Base-by-base conservation (phyloP, 2,113 vertebrate species). In the Sisor rabdophorus region DNA sequence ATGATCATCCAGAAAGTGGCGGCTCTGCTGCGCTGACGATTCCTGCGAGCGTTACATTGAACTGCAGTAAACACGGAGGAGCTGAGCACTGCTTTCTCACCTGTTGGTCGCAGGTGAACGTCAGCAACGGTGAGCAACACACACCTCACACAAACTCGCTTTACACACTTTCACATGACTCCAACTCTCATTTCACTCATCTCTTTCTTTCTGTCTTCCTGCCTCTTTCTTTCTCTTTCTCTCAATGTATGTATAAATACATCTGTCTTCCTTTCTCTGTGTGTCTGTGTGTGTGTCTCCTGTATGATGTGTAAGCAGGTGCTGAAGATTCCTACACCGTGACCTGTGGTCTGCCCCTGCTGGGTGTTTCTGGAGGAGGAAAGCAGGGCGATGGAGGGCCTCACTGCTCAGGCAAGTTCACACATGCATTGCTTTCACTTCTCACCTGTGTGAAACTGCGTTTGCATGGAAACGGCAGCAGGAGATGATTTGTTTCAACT, bases 81-180 rank as follows among this genome's bases (percentile, higher is more conserved):
- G 93, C 89, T 11, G 95, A 98, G 78, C 93, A 88, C 82, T 99
- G 97, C 88, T 94, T 94, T 87, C 89, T 99, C 84, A 95, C 90
- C 83, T 98, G 96, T 86, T 93, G 90, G 85, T 94, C 95, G 0
- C 94, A 94, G 89, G 90, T 94, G 86, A 93, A 92, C 74, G 90
- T 97, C 63, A 93, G 89, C 84, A 93, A 93, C 84, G 96, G 96
- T 99, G 90, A 96, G 96, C 93, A 48, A 11, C 48, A 24, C 0
- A 19, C 44, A 36, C 32, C 32, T 36, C 32, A 36, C 32, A 36
- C 32, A 36, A 11, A 16, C 15, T 30, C 26, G 1, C 16, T 30
- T 52, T 3, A 52, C 65, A 30, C 16, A 20, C 65, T 67, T 67
- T 26, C 44, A 0, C 20, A 2, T 17, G 13, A 26, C 65, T 20